Evolutionary conservation across 2,797 vertebrate genomes (phyloP).

Genomic region (Pseudotriccus pelzelni): DNA sequence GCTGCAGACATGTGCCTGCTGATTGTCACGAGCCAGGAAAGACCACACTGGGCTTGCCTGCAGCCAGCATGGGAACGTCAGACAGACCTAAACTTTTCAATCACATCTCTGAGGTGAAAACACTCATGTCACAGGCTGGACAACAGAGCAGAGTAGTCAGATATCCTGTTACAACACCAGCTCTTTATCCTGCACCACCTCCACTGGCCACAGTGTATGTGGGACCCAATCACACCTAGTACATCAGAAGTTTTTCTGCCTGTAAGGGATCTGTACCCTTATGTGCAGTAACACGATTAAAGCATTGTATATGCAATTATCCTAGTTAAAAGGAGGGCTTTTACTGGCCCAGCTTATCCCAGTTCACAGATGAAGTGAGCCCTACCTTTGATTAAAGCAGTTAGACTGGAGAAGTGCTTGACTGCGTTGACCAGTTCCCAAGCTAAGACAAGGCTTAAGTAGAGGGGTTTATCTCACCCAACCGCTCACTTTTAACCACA

Average conservation of each 20-base stretch:
- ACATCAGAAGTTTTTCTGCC: neutral
- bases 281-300: neutral
- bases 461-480: slow-evolving; percentile 17
- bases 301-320: neutral
- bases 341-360: neutral
- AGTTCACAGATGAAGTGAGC: neutral
- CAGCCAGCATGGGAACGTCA: fast-evolving
- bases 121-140: neutral
- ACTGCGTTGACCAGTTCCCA: fast-evolving
- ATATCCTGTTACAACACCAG: slow-evolving; percentile 1
- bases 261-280: neutral
- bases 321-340: neutral
- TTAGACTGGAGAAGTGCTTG: neutral
- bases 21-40: neutral
- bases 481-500: neutral
- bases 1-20: neutral
- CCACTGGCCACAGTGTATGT: neutral
- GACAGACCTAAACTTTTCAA: neutral
- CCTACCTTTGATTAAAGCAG: neutral
- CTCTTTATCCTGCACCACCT: neutral
- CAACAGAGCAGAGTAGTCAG: neutral
- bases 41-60: neutral
- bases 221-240: fast-evolving
- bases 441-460: neutral
- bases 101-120: neutral